A percentile compares a stretch with the other conserved stretches of the same genome.
Conservation (phyloP, 2,113 vertebrate species). For the Hiodon alosoides region DNA sequence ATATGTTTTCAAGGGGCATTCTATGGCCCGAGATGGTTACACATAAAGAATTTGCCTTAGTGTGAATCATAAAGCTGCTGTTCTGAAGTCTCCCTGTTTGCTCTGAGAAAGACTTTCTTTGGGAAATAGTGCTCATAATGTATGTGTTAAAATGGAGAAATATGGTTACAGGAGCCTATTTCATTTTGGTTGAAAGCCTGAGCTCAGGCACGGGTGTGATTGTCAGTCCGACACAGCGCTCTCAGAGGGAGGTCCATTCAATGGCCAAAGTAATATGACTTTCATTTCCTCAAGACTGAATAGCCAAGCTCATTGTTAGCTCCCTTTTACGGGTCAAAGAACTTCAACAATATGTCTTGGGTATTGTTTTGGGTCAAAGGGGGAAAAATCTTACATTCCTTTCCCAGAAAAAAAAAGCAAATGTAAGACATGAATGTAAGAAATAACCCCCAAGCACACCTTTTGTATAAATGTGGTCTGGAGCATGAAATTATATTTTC, state of each 20-base stretch:
- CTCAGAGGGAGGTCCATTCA: constrained; percentile 1
- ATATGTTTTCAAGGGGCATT: no score
- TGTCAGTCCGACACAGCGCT: not conserved
- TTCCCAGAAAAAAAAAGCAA: constrained; percentile 33
- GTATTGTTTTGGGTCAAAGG: constrained; percentile 59
- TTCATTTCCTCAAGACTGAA: constrained; percentile 53
- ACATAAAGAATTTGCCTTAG: no score
- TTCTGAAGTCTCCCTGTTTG: no score
- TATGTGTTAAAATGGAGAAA: no score
- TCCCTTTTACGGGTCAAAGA: constrained; percentile 64
- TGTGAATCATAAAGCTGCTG: no score
- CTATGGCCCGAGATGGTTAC: no score
- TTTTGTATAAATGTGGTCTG: constrained; percentile 40
- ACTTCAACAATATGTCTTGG: constrained; percentile 58
- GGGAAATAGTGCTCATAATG: no score
- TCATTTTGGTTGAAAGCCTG: not conserved
- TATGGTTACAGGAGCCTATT: not conserved
- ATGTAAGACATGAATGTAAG: constrained; percentile 45
- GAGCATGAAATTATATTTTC: not conserved
- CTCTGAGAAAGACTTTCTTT: no score
- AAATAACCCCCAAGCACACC: constrained; percentile 60
- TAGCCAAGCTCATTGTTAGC: constrained; percentile 62
- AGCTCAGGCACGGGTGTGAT: not conserved
- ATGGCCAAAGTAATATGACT: constrained; percentile 40
- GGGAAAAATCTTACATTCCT: constrained; percentile 52